Percentiles rank a stretch among this genome's conserved stretches.
Evolutionary conservation across 2,888 invertebrate species (phyloP).

Genomic region (Nomada goodeniana): DNA sequence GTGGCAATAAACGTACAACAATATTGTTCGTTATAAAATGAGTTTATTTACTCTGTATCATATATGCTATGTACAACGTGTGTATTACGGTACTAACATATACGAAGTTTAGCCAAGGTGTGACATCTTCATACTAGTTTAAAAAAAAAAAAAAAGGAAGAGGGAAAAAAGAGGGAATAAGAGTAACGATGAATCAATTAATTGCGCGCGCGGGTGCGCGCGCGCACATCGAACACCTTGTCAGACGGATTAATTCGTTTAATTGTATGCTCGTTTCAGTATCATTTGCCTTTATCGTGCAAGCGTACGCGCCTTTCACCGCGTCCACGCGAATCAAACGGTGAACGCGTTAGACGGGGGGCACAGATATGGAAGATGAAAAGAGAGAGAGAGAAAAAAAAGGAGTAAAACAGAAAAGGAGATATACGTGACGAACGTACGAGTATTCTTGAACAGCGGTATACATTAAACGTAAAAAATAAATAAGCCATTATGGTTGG

Average conservation of each 20-base stretch:
- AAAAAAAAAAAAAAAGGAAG: constrained; percentile 60
- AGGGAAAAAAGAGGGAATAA: constrained; percentile 33
- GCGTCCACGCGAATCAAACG: constrained; percentile 15
- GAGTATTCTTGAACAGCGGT: constrained; percentile 71
- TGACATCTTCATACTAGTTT: constrained; percentile 77
- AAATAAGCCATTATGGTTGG: constrained; percentile 82
- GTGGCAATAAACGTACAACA: background rate
- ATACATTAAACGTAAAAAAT: constrained; percentile 78
- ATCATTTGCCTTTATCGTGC: constrained; percentile 4
- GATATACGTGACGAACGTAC: constrained; percentile 65
- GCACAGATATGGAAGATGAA: background rate
- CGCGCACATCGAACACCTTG: constrained; percentile 66
- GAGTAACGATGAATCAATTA: constrained; percentile 60
- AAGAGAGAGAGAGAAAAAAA: background rate
- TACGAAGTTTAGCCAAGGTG: constrained; percentile 72
- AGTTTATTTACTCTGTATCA: constrained; percentile 84
- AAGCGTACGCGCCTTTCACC: constrained; percentile 1
- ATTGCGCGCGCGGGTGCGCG: constrained; percentile 50
- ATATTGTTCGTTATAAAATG: constrained; percentile 82
- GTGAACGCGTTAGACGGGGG: constrained; percentile 13
- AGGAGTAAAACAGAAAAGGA: constrained; percentile 3
- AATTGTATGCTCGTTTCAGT: constrained; percentile 18
- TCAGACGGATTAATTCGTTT: constrained; percentile 19
- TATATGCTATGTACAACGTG: constrained; percentile 83
- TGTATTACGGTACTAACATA: constrained; percentile 81